Conservation (phyloP, 2,888 invertebrate species). For the Frankliniella intonsa region DNA sequence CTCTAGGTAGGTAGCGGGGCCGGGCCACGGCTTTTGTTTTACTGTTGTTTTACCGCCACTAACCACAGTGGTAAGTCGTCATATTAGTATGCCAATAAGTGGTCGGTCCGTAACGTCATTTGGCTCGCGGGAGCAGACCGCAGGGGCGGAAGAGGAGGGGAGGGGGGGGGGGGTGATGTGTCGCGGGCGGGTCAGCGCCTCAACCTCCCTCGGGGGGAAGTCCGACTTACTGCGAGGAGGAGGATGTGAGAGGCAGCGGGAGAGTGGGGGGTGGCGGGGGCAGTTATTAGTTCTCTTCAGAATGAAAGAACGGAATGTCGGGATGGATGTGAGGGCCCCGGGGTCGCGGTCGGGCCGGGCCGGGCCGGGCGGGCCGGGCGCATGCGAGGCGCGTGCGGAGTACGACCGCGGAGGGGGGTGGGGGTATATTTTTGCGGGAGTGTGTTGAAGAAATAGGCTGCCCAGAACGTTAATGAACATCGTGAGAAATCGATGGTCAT, state of each 20-base stretch:
- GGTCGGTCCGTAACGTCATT: too few relatives aligned
- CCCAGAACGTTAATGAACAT: not conserved
- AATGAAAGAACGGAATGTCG: not conserved
- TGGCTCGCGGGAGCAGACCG: too few relatives aligned
- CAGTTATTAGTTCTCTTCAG: slow-evolving; percentile 20
- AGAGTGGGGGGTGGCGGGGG: not conserved
- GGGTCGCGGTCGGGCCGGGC: not conserved
- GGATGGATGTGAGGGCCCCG: not conserved
- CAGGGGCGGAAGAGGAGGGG: not conserved
- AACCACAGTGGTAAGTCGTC: too few relatives aligned
- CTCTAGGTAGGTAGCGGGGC: too few relatives aligned
- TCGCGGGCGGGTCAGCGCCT: too few relatives aligned
- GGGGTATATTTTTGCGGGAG: not conserved
- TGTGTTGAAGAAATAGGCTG: not conserved
- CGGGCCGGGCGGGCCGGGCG: not conserved
- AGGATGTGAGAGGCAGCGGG: too few relatives aligned
- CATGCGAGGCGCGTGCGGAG: not conserved
- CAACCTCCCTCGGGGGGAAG: too few relatives aligned
- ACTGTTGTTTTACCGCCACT: too few relatives aligned
- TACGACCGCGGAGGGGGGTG: not conserved
- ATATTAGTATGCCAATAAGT: too few relatives aligned
- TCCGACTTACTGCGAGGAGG: too few relatives aligned
- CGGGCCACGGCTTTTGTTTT: too few relatives aligned
- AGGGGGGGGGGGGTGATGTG: not conserved
- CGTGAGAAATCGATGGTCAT: not conserved